Evolutionary conservation across 1,140 invertebrate genomes (phyloP).

Genomic region (Nautilus pompilius): DNA sequence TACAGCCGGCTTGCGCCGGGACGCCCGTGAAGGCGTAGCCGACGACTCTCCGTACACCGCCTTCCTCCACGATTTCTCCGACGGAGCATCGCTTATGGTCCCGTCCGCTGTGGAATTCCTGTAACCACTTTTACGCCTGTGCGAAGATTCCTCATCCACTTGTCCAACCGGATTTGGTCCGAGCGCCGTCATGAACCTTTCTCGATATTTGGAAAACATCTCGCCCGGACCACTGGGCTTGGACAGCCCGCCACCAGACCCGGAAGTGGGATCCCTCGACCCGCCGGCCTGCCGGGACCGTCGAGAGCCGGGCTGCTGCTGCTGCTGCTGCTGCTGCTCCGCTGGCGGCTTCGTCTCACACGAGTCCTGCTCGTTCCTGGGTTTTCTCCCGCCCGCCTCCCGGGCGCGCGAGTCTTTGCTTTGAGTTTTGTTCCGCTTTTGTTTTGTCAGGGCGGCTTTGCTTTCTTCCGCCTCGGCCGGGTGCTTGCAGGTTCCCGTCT

Average conservation of each 20-base stretch:
- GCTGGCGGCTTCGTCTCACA: too few relatives aligned
- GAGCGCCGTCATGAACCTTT: constrained; percentile 33
- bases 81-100: constrained; percentile 24
- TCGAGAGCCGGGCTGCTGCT: too few relatives aligned
- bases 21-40: constrained; percentile 3
- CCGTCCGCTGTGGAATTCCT: constrained; percentile 15
- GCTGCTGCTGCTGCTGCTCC: too few relatives aligned
- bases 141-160: constrained; percentile 14
- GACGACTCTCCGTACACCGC: constrained; percentile 43
- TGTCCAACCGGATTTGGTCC: constrained; percentile 11
- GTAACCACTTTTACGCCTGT: constrained; percentile 14
- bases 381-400: too few relatives aligned
- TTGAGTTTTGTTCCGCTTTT: too few relatives aligned
- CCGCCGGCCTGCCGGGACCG: too few relatives aligned
- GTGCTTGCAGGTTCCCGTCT: too few relatives aligned
- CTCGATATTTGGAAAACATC: constrained; percentile 37
- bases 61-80: constrained; percentile 43
- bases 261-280: too few relatives aligned
- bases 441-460: too few relatives aligned
- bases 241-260: neutral
- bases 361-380: too few relatives aligned
- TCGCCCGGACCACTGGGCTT: constrained; percentile 17
- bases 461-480: too few relatives aligned
- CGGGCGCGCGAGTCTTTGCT: too few relatives aligned
- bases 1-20: constrained; percentile 7